Conservation (phyloP, 2,113 vertebrate species). For the Enhydra lutris region DNA sequence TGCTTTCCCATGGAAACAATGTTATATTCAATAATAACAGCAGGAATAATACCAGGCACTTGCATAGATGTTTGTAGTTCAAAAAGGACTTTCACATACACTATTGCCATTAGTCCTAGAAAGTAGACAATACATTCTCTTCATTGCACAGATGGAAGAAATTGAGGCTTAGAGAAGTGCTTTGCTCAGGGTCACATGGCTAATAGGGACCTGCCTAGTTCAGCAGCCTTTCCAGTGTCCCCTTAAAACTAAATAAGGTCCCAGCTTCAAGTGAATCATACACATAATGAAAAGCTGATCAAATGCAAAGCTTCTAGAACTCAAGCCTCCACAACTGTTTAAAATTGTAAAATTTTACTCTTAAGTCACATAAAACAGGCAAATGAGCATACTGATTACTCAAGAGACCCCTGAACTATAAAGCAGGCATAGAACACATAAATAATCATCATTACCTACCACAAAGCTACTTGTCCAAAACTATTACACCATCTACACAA, state of each 20-base stretch:
- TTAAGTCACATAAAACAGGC: slow-evolving; percentile 2
- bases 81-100: not conserved
- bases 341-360: not conserved
- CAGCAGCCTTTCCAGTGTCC: not conserved
- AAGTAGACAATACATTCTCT: not conserved
- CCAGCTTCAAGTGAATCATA: not conserved
- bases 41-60: not conserved
- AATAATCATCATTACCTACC: not conserved
- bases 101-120: not conserved
- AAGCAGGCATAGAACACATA: not conserved
- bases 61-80: not conserved
- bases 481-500: accelerated
- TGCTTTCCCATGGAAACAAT: slow-evolving; percentile 62
- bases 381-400: not conserved
- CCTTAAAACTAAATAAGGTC: not conserved
- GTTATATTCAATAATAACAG: not conserved
- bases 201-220: not conserved
- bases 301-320: not conserved
- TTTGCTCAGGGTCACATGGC: not conserved
- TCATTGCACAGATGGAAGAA: not conserved
- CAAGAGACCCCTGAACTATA: not conserved
- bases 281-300: not conserved
- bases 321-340: not conserved
- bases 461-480: not conserved
- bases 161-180: not conserved